These are phyloP conservation scores for Sparus aurata DNA, from an alignment of 2,797 vertebrate genomes.

Conservation along the genomic window DNA sequence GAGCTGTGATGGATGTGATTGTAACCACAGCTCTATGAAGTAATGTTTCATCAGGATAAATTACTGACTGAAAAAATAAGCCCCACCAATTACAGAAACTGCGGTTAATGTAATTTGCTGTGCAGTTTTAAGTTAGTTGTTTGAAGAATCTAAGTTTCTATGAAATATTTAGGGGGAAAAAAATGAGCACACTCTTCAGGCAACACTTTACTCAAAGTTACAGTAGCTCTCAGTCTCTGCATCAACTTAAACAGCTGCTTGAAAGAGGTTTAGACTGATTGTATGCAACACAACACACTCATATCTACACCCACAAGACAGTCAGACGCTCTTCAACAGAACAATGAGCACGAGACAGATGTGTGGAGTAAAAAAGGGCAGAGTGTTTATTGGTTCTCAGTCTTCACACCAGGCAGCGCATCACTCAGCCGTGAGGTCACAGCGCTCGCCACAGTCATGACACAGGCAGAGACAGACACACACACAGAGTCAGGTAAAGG, in stretches of 20 bases:
- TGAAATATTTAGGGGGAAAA: background rate
- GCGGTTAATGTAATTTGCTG: background rate
- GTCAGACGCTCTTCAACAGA: conserved; percentile 49
- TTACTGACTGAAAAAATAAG: background rate
- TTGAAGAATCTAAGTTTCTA: background rate
- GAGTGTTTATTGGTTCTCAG: conserved; percentile 86
- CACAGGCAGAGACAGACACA: conserved; percentile 47
- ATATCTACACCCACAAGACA: background rate
- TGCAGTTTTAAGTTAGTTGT: background rate
- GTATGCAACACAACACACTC: background rate
- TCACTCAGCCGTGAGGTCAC: conserved; percentile 90
- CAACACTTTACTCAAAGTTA: background rate
- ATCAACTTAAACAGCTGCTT: conserved; percentile 10
- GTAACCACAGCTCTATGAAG: background rate
- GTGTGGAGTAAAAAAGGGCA: conserved; percentile 82
- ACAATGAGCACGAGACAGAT: conserved; percentile 42
- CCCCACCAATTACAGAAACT: conserved; percentile 4
- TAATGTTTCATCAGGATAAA: background rate
- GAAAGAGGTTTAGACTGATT: background rate
- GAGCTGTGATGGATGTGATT: conserved; percentile 6
- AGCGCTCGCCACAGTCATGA: conserved; percentile 82
- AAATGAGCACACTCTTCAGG: background rate
- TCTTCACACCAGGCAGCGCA: conserved; percentile 79
- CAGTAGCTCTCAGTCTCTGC: background rate
- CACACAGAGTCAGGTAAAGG: conserved; percentile 52